Conservation (phyloP, 2,797 vertebrate genomes). For the Eupleurogrammus muticus region DNA sequence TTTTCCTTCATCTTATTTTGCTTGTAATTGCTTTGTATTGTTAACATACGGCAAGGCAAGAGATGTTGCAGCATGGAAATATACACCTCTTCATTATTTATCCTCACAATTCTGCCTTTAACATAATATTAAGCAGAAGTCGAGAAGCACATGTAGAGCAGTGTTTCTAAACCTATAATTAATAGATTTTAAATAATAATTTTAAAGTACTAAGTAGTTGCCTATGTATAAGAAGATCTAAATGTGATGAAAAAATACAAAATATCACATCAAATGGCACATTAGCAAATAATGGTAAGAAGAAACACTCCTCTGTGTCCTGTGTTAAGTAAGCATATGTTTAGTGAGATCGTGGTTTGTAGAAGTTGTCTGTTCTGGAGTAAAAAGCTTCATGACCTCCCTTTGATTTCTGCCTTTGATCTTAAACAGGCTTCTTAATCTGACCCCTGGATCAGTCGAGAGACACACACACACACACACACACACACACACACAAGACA, state of each 20-base stretch:
- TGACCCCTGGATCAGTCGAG: conserved; percentile 30
- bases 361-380: not conserved
- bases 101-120: not conserved
- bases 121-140: not conserved
- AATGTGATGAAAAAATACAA: not conserved
- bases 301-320: not conserved
- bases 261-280: not conserved
- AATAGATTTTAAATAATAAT: not conserved
- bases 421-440: conserved; percentile 51
- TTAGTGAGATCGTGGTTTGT: conserved; percentile 12
- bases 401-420: conserved; percentile 54
- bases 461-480: not conserved
- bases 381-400: conserved; percentile 14
- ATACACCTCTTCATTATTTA: not conserved
- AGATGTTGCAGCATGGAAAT: not conserved
- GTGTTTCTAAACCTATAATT: too few species aligned
- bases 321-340: conserved; percentile 18
- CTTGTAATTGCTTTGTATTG: not conserved
- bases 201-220: not conserved
- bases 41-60: not conserved
- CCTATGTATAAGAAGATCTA: not conserved
- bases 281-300: not conserved
- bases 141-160: not conserved
- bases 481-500: not conserved
- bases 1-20: conserved; percentile 15